These are phyloP conservation scores for Drosophila testacea DNA, from an alignment of 2,888 invertebrate genomes.

Conservation along the genomic window DNA sequence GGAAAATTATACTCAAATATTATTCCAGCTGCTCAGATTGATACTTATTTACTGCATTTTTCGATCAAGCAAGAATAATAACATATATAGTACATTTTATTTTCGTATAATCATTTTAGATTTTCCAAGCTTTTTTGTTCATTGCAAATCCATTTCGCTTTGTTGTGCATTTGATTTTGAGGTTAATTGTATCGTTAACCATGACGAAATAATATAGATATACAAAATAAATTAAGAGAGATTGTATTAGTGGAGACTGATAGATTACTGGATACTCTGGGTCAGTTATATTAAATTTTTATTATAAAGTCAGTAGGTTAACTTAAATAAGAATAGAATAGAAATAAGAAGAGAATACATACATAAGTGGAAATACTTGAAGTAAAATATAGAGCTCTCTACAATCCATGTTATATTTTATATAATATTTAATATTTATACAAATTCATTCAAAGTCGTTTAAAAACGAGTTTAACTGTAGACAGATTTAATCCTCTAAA, in stretches of 20 bases:
- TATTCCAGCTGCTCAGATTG: neutral
- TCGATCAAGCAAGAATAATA: constrained; percentile 3
- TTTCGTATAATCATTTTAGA: neutral
- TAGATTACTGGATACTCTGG: neutral
- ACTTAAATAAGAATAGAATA: no score
- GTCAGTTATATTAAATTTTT: neutral
- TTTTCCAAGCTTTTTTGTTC: neutral
- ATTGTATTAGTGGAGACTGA: neutral
- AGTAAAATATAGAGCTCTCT: no score
- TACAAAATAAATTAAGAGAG: neutral
- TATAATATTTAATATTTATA: no score
- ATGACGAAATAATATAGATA: constrained; percentile 26
- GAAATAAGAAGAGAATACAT: no score
- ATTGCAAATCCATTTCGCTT: constrained; percentile 22
- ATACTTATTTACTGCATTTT: constrained; percentile 15
- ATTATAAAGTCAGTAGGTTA: neutral
- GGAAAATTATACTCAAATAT: constrained; percentile 6
- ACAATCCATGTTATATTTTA: no score
- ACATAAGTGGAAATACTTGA: no score
- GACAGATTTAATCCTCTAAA: neutral
- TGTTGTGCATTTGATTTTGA: constrained; percentile 6
- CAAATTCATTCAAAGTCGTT: neutral
- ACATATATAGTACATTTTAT: neutral
- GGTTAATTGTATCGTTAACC: constrained; percentile 22
- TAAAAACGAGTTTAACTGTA: neutral